These are phyloP conservation scores for Holotrichia oblita DNA, from an alignment of 1,140 invertebrate genomes.

Conservation along the genomic window DNA sequence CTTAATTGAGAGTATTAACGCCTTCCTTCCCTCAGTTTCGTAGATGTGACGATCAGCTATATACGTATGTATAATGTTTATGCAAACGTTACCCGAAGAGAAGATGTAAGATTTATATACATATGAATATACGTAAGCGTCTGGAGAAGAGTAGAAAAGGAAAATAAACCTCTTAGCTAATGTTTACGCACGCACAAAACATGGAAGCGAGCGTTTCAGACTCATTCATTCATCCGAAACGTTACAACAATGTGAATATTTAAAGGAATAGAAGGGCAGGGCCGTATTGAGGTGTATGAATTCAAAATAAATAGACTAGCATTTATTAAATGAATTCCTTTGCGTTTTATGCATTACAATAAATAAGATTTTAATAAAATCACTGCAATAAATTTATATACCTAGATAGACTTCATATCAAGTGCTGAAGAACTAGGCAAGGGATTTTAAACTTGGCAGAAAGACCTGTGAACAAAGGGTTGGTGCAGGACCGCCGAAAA, in stretches of 20 bases:
- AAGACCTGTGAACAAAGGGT: no score
- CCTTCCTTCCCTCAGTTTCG: background rate
- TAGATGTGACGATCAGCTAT: background rate
- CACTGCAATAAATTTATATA: no score
- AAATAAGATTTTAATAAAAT: no score
- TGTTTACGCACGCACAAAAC: slow-evolving; percentile 10
- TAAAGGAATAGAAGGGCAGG: background rate
- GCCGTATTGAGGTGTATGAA: background rate
- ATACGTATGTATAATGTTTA: background rate
- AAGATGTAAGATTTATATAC: background rate
- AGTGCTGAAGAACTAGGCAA: no score
- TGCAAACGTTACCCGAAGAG: background rate
- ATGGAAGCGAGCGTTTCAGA: background rate
- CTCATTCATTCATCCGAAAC: slow-evolving; percentile 20
- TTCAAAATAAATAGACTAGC: no score
- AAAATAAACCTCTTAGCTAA: slow-evolving; percentile 8
- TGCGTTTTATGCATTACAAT: no score
- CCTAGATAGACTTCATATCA: no score
- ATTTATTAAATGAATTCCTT: no score
- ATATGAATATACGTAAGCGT: background rate
- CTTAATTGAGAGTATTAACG: background rate
- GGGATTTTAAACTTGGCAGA: no score
- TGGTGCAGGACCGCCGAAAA: no score
- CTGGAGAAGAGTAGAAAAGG: slow-evolving; percentile 5
- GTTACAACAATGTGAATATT: background rate